Percentiles rank a stretch among this genome's conserved stretches.
phyloP scores from a whole-genome alignment of 2,888 invertebrate genomes.

The Odontocolon sp. region DNA sequence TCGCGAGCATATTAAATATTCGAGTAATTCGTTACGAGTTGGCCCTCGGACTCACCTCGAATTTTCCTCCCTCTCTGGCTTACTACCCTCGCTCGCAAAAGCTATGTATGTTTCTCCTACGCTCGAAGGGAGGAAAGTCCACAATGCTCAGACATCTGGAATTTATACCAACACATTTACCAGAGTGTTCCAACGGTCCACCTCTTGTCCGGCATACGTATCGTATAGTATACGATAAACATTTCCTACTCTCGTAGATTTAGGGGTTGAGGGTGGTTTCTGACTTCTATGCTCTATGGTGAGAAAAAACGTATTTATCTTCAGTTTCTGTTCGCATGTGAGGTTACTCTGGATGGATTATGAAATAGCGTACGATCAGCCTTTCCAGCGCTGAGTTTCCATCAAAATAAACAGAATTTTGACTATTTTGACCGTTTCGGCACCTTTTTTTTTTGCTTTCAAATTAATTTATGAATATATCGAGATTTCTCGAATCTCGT shows the following conservation, averaged over 20 bases:
- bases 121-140: slow-evolving; percentile 1
- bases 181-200: slow-evolving; percentile 65
- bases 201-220: slow-evolving; percentile 56
- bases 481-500: too few relatives aligned
- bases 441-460: too few relatives aligned
- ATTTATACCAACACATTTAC: slow-evolving; percentile 75
- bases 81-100: slow-evolving; percentile 35
- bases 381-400: too few relatives aligned
- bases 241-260: slow-evolving; percentile 63
- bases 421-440: too few relatives aligned
- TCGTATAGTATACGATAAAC: slow-evolving; percentile 73
- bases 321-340: too few relatives aligned
- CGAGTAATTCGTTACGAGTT: slow-evolving; percentile 77
- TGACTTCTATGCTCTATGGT: not conserved
- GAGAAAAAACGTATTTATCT: not conserved
- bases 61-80: slow-evolving; percentile 55
- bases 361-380: too few relatives aligned
- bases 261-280: not conserved
- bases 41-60: slow-evolving; percentile 48
- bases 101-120: slow-evolving; percentile 53
- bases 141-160: slow-evolving; percentile 70
- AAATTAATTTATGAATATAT: too few relatives aligned
- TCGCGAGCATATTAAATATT: slow-evolving; percentile 75
- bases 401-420: too few relatives aligned
- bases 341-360: too few relatives aligned